These are phyloP conservation scores for Netta rufina DNA, from an alignment of 2,797 vertebrate species.

Conservation along the genomic window DNA sequence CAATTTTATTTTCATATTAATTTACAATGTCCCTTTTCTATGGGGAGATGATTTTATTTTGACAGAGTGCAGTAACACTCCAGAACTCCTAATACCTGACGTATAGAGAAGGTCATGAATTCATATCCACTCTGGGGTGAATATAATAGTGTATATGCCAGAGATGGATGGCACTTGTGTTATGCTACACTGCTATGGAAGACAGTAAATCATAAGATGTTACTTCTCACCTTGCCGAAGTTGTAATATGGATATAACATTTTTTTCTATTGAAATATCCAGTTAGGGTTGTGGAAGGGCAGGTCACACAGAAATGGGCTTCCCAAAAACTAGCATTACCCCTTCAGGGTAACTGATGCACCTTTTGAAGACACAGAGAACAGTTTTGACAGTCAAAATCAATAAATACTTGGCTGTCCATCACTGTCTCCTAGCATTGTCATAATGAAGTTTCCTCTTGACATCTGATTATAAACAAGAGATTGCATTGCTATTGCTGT, in stretches of 20 bases:
- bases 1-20: background rate
- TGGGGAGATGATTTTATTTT: slow-evolving; percentile 34
- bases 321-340: background rate
- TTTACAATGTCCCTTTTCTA: background rate
- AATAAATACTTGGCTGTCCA: background rate
- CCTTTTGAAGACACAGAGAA: background rate
- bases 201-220: slow-evolving; percentile 31
- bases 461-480: background rate
- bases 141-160: background rate
- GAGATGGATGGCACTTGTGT: slow-evolving; percentile 23
- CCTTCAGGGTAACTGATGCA: background rate
- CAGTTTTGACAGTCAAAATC: background rate
- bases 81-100: slow-evolving; percentile 5
- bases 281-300: slow-evolving; percentile 13
- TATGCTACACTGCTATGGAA: background rate
- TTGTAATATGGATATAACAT: background rate
- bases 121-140: background rate
- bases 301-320: background rate
- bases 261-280: slow-evolving; percentile 39
- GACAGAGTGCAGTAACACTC: slow-evolving; percentile 8
- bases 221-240: slow-evolving; percentile 51
- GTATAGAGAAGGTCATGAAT: slow-evolving; percentile 49
- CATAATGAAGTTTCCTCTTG: background rate
- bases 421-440: background rate
- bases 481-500: background rate